These are phyloP conservation scores for Diploscapter pachys DNA, from an alignment of 1,140 invertebrate genomes.

Conservation along the genomic window DNA sequence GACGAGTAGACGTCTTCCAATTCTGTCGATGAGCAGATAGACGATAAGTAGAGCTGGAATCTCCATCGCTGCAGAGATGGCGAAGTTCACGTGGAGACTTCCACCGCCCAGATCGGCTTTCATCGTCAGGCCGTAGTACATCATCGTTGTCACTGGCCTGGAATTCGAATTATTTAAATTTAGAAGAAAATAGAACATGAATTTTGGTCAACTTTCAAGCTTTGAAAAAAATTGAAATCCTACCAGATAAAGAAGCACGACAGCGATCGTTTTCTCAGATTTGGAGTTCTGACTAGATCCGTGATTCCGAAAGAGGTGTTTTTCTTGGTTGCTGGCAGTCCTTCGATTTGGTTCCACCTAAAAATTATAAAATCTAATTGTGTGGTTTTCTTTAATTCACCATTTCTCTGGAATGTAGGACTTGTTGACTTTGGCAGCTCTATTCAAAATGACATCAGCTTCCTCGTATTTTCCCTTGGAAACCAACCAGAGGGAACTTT, in stretches of 20 bases:
- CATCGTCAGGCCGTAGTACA: constrained; percentile 59
- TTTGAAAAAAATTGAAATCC: constrained; percentile 3
- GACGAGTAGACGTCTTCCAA: constrained; percentile 49
- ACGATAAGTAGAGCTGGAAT: constrained; percentile 53
- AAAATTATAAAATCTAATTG: neutral
- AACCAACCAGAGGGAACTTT: constrained; percentile 60
- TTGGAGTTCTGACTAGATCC: constrained; percentile 27
- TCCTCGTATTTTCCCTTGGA: constrained; percentile 55
- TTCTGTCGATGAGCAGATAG: constrained; percentile 48
- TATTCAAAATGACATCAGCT: constrained; percentile 51
- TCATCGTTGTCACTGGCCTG: constrained; percentile 57
- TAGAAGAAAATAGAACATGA: neutral
- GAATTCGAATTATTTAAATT: neutral
- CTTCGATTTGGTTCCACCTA: constrained; percentile 19
- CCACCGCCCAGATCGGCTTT: constrained; percentile 55
- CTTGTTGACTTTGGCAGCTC: constrained; percentile 54
- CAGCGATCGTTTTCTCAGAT: constrained; percentile 29
- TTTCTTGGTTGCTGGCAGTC: constrained; percentile 17
- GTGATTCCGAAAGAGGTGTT: constrained; percentile 22
- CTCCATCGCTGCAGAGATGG: constrained; percentile 50
- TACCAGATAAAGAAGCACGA: constrained; percentile 26
- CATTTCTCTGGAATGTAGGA: constrained; percentile 50
- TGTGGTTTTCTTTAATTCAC: constrained; percentile 39
- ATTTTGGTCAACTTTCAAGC: neutral
- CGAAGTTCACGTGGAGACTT: constrained; percentile 54